Conservation (phyloP, 2,797 vertebrate genomes). For the Neostethus bicornis region DNA sequence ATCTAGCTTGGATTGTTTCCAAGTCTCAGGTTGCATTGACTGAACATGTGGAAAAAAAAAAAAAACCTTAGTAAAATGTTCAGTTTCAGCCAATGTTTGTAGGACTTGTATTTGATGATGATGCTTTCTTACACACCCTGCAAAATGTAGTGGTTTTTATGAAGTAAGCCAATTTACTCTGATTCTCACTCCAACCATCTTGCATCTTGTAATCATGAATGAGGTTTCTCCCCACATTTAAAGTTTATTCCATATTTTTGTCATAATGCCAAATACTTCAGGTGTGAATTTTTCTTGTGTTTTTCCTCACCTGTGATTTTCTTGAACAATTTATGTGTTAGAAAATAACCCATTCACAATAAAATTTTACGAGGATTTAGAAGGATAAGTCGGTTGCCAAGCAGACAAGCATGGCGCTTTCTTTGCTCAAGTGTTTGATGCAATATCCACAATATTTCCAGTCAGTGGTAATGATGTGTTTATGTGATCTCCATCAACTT, state of each 20-base stretch:
- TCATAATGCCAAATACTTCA: too few species aligned
- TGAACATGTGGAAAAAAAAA: background rate
- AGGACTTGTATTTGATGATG: background rate
- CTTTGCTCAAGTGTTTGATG: background rate
- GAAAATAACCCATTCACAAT: background rate
- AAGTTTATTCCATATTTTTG: too few species aligned
- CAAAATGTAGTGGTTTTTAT: conserved; percentile 1
- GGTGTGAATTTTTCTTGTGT: too few species aligned
- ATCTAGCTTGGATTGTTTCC: background rate
- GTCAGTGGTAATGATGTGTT: conserved; percentile 33
- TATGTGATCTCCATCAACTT: conserved; percentile 28
- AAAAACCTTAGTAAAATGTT: background rate
- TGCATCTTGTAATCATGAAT: background rate
- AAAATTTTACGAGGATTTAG: background rate
- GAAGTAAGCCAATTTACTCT: conserved; percentile 5
- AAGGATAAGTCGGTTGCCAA: background rate
- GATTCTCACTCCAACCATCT: background rate
- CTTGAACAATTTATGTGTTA: background rate
- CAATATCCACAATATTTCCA: conserved; percentile 13
- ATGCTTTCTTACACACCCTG: background rate
- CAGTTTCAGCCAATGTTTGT: background rate
- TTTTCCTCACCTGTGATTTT: conserved; percentile 5
- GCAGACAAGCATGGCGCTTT: background rate
- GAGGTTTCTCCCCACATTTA: background rate
- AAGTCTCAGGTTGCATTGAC: background rate